Percentiles rank a stretch among this genome's conserved stretches.
Conservation (phyloP, 2,797 vertebrate species). For the Babyrousa celebensis region DNA sequence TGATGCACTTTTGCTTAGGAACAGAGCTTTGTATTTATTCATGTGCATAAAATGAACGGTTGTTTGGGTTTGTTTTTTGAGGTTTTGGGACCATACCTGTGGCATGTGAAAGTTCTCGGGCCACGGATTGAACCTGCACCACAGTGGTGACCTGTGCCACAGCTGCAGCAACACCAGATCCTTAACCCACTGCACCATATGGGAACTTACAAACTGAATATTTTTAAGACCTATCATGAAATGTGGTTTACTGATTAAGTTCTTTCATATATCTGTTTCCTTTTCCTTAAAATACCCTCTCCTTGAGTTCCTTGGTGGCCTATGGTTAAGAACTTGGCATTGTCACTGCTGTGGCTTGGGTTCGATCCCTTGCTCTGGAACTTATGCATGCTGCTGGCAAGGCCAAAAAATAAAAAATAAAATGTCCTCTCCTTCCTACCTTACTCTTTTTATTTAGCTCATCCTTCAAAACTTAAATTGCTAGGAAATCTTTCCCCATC, state of each 20-base stretch:
- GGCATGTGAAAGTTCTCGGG: too few species aligned
- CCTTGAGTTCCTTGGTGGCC: background rate
- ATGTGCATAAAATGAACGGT: background rate
- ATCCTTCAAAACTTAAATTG: constrained; percentile 9
- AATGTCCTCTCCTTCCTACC: background rate
- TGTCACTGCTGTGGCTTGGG: too few species aligned
- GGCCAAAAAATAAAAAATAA: too few species aligned
- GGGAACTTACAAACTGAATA: background rate
- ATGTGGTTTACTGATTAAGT: background rate
- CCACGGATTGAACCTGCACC: too few species aligned
- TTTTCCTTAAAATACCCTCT: background rate
- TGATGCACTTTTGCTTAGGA: background rate
- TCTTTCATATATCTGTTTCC: background rate
- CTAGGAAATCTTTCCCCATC: constrained; percentile 18
- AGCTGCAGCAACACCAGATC: too few species aligned
- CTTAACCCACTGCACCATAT: too few species aligned
- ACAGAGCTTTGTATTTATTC: constrained; percentile 18
- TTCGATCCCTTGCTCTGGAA: too few species aligned
- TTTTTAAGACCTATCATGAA: constrained; percentile 26
- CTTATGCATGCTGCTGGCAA: too few species aligned
- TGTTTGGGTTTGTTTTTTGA: too few species aligned
- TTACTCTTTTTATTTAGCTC: constrained; percentile 13
- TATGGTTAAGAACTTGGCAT: too few species aligned
- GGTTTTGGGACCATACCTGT: too few species aligned
- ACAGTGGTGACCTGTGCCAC: too few species aligned